Evolutionary conservation across 2,797 vertebrate species (phyloP).

Genomic region (Aphelocoma californica): DNA sequence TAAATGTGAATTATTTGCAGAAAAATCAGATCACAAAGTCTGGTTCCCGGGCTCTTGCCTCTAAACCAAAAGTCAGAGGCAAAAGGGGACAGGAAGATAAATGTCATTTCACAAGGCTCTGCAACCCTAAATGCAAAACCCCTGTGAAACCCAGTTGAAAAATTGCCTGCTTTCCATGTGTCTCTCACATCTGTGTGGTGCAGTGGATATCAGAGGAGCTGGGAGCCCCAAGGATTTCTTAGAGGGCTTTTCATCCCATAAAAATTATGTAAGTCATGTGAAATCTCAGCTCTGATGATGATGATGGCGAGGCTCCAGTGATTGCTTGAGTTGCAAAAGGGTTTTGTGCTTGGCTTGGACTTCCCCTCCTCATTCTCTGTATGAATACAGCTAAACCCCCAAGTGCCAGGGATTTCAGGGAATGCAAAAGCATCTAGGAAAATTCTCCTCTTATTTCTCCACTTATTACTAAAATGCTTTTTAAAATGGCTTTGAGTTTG

Average conservation of each 20-base stretch:
- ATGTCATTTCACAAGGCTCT: background rate
- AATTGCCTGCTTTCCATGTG: background rate
- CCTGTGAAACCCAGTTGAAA: background rate
- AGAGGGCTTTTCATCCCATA: background rate
- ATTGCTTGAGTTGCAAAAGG: background rate
- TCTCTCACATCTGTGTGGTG: background rate
- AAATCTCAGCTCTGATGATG: background rate
- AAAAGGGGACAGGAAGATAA: background rate
- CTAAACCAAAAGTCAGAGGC: background rate
- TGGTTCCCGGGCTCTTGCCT: background rate
- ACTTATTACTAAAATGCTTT: background rate
- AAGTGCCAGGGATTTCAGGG: background rate
- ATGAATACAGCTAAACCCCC: background rate
- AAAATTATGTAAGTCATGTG: background rate
- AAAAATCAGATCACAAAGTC: background rate
- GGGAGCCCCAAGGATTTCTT: background rate
- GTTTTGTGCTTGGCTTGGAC: background rate
- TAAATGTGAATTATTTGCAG: background rate
- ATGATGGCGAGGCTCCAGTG: fast-evolving
- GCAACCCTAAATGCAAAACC: background rate
- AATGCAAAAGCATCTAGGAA: background rate
- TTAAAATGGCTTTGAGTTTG: background rate
- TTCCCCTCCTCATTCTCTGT: background rate
- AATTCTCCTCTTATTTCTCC: background rate
- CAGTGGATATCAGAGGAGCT: background rate